phyloP scores from a whole-genome alignment of 2,797 vertebrate genomes.

The Dermochelys coriacea region DNA sequence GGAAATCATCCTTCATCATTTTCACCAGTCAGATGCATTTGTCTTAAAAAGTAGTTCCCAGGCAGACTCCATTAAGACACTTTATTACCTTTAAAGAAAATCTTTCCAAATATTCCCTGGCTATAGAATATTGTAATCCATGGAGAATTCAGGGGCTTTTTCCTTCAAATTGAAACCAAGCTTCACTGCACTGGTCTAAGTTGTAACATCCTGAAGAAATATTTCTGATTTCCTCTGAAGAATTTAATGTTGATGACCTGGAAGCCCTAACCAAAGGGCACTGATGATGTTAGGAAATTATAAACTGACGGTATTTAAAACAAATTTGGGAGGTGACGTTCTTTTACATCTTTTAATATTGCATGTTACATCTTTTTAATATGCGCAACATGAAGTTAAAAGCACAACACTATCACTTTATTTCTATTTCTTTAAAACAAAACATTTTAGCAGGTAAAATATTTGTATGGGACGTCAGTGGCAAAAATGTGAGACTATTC shows the following conservation, averaged over 20 bases:
- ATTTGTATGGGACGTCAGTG: not conserved
- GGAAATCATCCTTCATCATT: constrained; percentile 85
- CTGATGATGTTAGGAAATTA: not conserved
- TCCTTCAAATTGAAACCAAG: not conserved
- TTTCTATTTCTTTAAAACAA: not conserved
- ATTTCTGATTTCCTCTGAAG: not conserved
- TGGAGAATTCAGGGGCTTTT: constrained; percentile 6
- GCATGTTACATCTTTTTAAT: not conserved
- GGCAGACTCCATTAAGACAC: constrained; percentile 33
- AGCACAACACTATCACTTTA: not conserved
- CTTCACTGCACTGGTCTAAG: not conserved
- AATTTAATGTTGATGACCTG: not conserved
- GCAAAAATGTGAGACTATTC: not conserved
- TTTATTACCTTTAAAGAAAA: constrained; percentile 22
- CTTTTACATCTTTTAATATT: too few relatives aligned
- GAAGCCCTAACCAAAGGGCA: not conserved
- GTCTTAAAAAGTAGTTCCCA: constrained; percentile 51
- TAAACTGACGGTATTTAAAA: not conserved
- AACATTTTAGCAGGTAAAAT: not conserved
- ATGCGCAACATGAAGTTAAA: not conserved
- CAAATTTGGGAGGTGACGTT: not conserved
- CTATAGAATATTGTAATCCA: constrained; percentile 33
- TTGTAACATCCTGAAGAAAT: not conserved
- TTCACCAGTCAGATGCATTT: constrained; percentile 61
- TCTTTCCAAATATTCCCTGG: constrained; percentile 20